Evolutionary conservation across 2,113 vertebrate genomes (phyloP).

Genomic region (Elachura formosa): DNA sequence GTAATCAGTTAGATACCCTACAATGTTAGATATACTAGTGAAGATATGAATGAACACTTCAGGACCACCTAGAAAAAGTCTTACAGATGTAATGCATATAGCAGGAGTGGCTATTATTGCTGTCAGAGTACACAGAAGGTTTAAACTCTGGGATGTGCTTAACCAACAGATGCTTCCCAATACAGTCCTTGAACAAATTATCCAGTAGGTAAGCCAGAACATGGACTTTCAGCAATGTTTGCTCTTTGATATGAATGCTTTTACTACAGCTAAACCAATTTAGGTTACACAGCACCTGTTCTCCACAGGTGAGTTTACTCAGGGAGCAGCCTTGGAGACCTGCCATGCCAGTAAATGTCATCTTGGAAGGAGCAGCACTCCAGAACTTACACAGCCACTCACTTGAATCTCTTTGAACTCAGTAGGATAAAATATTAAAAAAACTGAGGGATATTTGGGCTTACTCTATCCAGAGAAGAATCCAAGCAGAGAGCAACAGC

Average conservation of each 20-base stretch:
- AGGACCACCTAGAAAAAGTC: background rate
- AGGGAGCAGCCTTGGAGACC: background rate
- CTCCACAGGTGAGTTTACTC: rapidly evolving
- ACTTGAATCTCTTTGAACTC: background rate
- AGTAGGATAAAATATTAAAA: background rate
- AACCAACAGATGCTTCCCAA: background rate
- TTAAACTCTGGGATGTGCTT: background rate
- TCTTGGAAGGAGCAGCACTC: background rate
- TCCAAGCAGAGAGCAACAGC: background rate
- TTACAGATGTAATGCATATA: background rate
- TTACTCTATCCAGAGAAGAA: background rate
- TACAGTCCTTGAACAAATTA: background rate
- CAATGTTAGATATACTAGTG: background rate
- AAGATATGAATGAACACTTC: background rate
- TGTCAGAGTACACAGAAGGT: background rate
- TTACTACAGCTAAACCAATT: background rate
- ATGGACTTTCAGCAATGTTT: background rate
- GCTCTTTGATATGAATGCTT: background rate
- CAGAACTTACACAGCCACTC: background rate
- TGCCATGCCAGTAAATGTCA: background rate
- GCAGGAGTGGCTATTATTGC: background rate
- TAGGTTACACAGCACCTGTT: background rate
- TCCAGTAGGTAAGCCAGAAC: background rate
- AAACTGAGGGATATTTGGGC: background rate
- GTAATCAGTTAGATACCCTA: background rate